Conservation (phyloP, 30 jellyfish, hydroid and myxozoan genomes). For the Sanderia malayensis region DNA sequence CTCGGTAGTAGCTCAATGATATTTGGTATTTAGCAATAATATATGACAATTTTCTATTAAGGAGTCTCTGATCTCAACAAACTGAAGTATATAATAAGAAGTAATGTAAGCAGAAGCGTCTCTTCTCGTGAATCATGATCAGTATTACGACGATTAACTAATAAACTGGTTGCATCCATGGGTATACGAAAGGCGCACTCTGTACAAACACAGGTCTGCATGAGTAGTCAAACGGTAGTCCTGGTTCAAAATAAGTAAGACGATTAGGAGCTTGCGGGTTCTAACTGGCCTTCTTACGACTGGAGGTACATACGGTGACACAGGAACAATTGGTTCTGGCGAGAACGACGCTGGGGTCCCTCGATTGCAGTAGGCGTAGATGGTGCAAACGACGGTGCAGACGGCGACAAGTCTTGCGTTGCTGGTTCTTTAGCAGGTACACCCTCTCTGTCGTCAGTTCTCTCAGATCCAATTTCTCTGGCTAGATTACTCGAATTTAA, state of each 20-base stretch:
- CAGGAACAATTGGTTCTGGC: neutral
- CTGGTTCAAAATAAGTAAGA: neutral
- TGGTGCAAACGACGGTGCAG: neutral
- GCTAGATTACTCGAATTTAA: neutral
- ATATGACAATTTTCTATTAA: neutral
- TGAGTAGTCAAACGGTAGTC: neutral
- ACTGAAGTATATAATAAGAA: neutral
- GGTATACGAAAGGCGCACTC: neutral
- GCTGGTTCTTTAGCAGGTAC: neutral
- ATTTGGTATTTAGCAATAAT: neutral
- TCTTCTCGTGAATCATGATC: neutral
- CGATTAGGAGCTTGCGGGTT: slow-evolving; percentile 1
- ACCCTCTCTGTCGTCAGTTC: slow-evolving; percentile 1
- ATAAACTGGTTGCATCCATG: neutral
- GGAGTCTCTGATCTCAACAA: slow-evolving; percentile 1
- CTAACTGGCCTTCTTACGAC: neutral
- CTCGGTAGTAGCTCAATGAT: neutral
- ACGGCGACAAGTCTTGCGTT: slow-evolving; percentile 1
- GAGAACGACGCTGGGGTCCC: slow-evolving; percentile 1
- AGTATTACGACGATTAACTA: neutral
- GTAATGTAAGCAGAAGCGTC: slow-evolving; percentile 1
- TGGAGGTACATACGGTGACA: slow-evolving; percentile 1
- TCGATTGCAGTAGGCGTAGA: neutral
- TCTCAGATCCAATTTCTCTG: neutral
- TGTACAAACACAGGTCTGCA: slow-evolving; percentile 1